Evolutionary conservation across 2,797 vertebrate species (phyloP).

Genomic region (Channallabes apus): DNA sequence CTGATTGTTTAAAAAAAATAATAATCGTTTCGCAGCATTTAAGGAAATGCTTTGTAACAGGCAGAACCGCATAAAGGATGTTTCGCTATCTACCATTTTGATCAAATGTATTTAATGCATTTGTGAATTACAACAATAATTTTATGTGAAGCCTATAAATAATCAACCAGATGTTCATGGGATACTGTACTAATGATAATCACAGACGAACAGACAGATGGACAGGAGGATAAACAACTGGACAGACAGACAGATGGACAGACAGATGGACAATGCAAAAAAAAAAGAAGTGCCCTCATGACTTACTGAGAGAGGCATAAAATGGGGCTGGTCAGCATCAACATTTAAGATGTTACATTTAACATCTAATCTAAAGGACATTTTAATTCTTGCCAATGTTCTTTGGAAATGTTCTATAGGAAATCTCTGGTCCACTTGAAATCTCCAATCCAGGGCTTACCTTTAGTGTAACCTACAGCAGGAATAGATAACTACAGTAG

Average conservation of each 20-base stretch:
- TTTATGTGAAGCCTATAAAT: neutral
- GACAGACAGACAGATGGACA: constrained; percentile 2
- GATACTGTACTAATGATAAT: neutral
- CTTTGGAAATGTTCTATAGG: neutral
- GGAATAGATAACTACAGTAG: neutral
- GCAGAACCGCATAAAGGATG: neutral
- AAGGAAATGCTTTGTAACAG: neutral
- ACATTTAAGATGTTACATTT: neutral
- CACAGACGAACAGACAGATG: neutral
- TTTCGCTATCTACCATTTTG: no score
- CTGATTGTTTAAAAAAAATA: neutral
- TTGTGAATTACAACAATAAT: neutral
- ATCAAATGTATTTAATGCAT: constrained; percentile 4
- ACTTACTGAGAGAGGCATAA: neutral
- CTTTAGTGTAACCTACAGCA: neutral
- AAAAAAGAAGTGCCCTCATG: neutral
- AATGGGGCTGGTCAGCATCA: neutral
- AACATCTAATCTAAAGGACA: neutral
- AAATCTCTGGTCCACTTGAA: neutral
- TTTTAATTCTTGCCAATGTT: no score
- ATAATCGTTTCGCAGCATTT: no score
- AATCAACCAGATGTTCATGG: neutral
- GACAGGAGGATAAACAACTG: neutral
- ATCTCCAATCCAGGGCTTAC: neutral
- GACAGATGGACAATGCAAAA: neutral